phyloP scores from a whole-genome alignment of 2,113 vertebrate genomes.

The Psettodes erumei region DNA sequence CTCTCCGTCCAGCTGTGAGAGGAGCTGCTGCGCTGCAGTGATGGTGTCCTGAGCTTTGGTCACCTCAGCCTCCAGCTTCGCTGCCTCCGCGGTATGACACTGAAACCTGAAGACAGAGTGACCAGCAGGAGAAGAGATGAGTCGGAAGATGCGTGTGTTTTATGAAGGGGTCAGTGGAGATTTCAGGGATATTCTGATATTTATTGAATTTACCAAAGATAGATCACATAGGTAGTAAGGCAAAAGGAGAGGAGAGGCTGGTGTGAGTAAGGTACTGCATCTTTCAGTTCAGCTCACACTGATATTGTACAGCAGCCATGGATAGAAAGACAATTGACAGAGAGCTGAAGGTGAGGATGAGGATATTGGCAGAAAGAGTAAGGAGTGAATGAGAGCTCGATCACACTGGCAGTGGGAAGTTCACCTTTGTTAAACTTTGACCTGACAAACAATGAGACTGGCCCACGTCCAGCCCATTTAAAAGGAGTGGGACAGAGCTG shows the following conservation, averaged over 20 bases:
- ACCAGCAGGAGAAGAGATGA: constrained; percentile 10
- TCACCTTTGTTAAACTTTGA: neutral
- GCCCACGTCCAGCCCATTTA: constrained; percentile 5
- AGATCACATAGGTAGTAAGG: neutral
- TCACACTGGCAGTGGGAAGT: neutral
- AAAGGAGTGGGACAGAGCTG: constrained; percentile 4
- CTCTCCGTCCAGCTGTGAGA: constrained; percentile 93
- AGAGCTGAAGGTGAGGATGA: neutral
- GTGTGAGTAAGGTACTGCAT: neutral
- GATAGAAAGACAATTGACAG: constrained; percentile 3
- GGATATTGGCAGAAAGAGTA: constrained; percentile 1
- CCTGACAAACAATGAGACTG: neutral
- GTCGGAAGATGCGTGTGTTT: neutral
- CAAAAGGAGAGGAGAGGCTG: neutral
- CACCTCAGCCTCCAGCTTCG: constrained; percentile 95
- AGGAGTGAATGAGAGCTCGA: neutral
- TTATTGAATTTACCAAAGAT: neutral
- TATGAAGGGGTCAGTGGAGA: neutral
- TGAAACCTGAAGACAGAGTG: constrained; percentile 87
- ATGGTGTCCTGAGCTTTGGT: constrained; percentile 93
- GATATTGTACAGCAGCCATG: neutral
- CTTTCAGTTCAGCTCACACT: neutral
- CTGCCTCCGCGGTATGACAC: constrained; percentile 92
- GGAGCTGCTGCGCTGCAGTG: constrained; percentile 90
- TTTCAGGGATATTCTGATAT: neutral